Base-by-base conservation (phyloP, 2,113 vertebrate species). In the Tragelaphus buxtoni region DNA sequence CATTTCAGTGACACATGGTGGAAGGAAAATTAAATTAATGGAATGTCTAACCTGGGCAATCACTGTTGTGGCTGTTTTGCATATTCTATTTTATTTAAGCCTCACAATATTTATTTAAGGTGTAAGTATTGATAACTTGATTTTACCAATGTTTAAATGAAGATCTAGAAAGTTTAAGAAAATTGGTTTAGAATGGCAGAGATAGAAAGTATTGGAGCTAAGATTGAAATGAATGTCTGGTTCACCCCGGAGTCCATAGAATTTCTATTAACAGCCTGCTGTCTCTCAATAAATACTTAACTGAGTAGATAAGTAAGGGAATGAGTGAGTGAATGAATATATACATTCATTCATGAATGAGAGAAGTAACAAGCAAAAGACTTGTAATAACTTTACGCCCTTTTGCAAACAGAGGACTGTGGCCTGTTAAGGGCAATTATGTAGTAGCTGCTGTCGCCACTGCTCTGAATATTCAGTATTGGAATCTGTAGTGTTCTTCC, bases 71-170 rank as follows among this genome's bases (percentile, higher is more conserved):
- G 53, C 17, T n/a, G 14, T 63, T 80, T 87, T 42, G 17, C 14
- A 14, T 32, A 3, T 22, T 86, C 56, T 42, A 0, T 81, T 22
- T 92, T 61, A 32, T 17, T 92, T 55, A 69, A 45, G 55, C 30
- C 13, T 95, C 17, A 84, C 7, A 82, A 5, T 39, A 11, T 91
- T 13, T 77, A 22, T 94, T 84, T 32, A 47, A 80, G 5, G 28
- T 45, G 16, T 39, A 51, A 47, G 13, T n/a, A 65, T 55, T 55
- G 35, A 55, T 93, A 63, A 92, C 24, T 32, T 91, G 26, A 42
- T 87, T 91, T 81, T 91, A 58, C 4, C 20, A 56, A 18, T 84
- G 30, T 95, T 90, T 20, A 93, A 91, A 91, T 94, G 69, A 91
- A 96, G 47, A 58, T 45, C 79, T 89, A 77, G 17, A 95, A 81